phyloP scores from a whole-genome alignment of 2,888 invertebrate genomes.

The Aphrophora alni region DNA sequence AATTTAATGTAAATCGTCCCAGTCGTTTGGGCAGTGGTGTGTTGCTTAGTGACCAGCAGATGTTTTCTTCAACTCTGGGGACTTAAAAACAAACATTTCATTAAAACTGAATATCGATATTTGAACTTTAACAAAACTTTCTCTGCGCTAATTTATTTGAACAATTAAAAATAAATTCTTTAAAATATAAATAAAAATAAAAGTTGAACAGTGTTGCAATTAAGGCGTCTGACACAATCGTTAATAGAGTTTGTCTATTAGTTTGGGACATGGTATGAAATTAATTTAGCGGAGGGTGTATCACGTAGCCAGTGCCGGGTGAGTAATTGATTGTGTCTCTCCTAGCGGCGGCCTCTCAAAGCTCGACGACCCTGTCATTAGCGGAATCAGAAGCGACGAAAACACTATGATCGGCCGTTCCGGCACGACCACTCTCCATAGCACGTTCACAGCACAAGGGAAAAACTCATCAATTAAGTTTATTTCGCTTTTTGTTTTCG shows the following conservation, averaged over 20 bases:
- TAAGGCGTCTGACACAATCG: not conserved
- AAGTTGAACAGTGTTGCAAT: not conserved
- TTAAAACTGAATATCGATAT: too few species aligned
- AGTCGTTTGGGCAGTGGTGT: too few species aligned
- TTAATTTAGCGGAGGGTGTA: not conserved
- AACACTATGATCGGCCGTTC: not conserved
- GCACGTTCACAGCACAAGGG: not conserved
- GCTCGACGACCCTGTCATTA: conserved; percentile 6
- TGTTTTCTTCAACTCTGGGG: too few species aligned
- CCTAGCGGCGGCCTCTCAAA: conserved; percentile 2
- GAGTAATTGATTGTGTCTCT: not conserved
- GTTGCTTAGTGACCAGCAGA: too few species aligned
- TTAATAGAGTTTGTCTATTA: not conserved
- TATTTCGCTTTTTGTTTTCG: conserved; percentile 4
- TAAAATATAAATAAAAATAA: not conserved
- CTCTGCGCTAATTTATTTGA: too few species aligned
- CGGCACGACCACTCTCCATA: not conserved
- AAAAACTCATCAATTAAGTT: conserved; percentile 2
- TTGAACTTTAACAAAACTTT: too few species aligned
- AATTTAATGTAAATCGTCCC: too few species aligned
- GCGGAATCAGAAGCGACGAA: not conserved
- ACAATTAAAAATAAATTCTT: not conserved
- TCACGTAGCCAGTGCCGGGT: not conserved
- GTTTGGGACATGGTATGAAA: not conserved
- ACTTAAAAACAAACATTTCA: too few species aligned